These are phyloP conservation scores for Germaria angustata DNA, from an alignment of 2,888 invertebrate species.

Conservation along the genomic window DNA sequence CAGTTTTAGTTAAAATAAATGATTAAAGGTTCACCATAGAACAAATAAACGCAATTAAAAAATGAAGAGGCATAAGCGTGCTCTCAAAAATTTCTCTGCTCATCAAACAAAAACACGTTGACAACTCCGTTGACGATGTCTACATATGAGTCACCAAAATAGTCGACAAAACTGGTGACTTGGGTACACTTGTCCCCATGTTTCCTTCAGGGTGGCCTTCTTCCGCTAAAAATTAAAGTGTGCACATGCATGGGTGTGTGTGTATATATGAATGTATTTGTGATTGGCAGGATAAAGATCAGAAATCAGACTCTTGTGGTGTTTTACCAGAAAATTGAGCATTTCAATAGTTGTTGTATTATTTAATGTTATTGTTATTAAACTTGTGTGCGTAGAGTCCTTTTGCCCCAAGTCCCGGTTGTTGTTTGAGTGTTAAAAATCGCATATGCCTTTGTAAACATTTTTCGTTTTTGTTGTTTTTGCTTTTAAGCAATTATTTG, in stretches of 20 bases:
- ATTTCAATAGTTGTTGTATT: conserved; percentile 71
- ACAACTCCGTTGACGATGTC: too few species aligned
- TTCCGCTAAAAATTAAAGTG: not conserved
- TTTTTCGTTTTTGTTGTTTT: conserved; percentile 13
- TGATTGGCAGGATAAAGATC: conserved; percentile 55
- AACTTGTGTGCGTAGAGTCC: conserved; percentile 4
- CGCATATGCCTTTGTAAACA: conserved; percentile 71
- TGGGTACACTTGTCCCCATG: too few species aligned
- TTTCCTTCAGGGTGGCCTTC: conserved; percentile 17
- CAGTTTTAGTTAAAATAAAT: too few species aligned
- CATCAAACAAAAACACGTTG: too few species aligned
- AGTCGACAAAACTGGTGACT: too few species aligned
- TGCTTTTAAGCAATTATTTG: conserved; percentile 71
- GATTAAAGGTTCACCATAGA: too few species aligned
- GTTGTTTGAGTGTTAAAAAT: conserved; percentile 76
- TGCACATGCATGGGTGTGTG: not conserved
- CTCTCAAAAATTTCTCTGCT: too few species aligned
- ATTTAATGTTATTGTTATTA: conserved; percentile 36
- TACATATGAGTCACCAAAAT: too few species aligned
- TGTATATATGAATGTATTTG: not conserved
- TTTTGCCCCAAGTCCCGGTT: not conserved
- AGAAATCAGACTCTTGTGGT: conserved; percentile 58
- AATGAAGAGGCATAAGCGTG: too few species aligned
- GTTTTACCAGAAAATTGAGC: conserved; percentile 74
- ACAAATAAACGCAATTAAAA: too few species aligned